phyloP scores from a whole-genome alignment of 1,140 invertebrate genomes.

The Tachypleus tridentatus region DNA sequence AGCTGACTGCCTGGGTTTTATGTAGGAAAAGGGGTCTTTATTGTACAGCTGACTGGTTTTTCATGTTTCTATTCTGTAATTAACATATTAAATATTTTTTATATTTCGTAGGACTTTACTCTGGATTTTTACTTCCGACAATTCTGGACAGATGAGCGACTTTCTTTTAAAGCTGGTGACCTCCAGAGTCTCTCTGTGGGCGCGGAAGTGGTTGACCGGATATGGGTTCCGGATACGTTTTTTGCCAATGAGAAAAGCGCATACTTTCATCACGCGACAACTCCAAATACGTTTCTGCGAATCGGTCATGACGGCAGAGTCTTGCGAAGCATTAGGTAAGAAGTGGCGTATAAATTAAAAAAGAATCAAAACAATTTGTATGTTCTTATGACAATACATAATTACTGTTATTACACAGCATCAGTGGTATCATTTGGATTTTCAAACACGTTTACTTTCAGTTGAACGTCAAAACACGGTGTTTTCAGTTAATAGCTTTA shows the following conservation, averaged over 20 bases:
- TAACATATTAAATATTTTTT: too few relatives aligned
- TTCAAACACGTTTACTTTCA: too few relatives aligned
- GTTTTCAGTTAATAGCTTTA: too few relatives aligned
- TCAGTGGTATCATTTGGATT: too few relatives aligned
- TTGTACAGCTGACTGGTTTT: too few relatives aligned
- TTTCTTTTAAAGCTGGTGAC: constrained; percentile 36
- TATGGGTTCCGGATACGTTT: constrained; percentile 45
- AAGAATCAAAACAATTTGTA: too few relatives aligned
- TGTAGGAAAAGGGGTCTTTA: too few relatives aligned
- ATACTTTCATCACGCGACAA: constrained; percentile 43
- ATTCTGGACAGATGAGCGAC: constrained; percentile 41
- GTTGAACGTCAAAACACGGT: too few relatives aligned
- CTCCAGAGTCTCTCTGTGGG: constrained; percentile 38
- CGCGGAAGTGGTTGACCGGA: constrained; percentile 40
- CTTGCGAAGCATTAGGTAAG: constrained; percentile 37
- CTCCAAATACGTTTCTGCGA: constrained; percentile 42
- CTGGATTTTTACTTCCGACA: constrained; percentile 46
- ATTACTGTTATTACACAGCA: too few relatives aligned
- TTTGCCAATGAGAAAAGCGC: constrained; percentile 45
- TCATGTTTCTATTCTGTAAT: too few relatives aligned
- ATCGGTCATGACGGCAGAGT: constrained; percentile 39
- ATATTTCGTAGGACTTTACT: constrained; percentile 41
- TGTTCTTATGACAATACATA: too few relatives aligned
- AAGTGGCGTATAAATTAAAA: neutral
- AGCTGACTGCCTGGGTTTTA: too few relatives aligned